Percentiles rank a stretch among this genome's conserved stretches.
Conservation (phyloP, 2,797 vertebrate species). For the Sternotherus odoratus region DNA sequence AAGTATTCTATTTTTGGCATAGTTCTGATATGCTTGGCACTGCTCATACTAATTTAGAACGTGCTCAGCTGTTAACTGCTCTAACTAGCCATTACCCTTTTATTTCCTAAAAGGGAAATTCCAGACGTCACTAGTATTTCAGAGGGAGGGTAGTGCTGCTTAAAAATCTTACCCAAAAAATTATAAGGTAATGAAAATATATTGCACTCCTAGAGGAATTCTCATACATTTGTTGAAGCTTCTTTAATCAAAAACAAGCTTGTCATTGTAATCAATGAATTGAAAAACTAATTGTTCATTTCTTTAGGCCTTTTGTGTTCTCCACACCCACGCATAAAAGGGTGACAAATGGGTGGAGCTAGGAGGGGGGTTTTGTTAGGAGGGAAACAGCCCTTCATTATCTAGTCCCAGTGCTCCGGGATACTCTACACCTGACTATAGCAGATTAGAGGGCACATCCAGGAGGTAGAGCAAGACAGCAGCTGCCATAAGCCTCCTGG, state of each 20-base stretch:
- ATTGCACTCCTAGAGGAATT: neutral
- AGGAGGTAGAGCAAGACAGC: neutral
- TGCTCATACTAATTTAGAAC: neutral
- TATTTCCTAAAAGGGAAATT: constrained; percentile 44
- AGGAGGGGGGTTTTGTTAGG: neutral
- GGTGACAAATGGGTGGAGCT: neutral
- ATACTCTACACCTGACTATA: neutral
- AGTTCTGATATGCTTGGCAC: constrained; percentile 25
- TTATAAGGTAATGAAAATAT: neutral
- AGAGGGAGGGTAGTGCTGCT: constrained; percentile 1
- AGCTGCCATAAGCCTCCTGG: neutral
- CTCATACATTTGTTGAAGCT: neutral
- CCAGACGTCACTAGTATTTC: constrained; percentile 1
- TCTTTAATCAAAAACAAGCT: neutral
- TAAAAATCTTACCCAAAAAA: neutral
- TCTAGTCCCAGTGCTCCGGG: rapidly evolving
- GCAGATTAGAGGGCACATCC: neutral
- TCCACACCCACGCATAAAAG: rapidly evolving
- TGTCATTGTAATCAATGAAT: neutral
- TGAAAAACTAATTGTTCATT: neutral
- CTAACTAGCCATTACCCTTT: constrained; percentile 53
- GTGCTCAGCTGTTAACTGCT: constrained; percentile 32
- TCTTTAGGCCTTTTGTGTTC: neutral
- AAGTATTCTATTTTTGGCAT: constrained; percentile 58
- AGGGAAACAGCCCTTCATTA: neutral